phyloP scores from a whole-genome alignment of 2,888 invertebrate genomes.

The Serripes groenlandicus region DNA sequence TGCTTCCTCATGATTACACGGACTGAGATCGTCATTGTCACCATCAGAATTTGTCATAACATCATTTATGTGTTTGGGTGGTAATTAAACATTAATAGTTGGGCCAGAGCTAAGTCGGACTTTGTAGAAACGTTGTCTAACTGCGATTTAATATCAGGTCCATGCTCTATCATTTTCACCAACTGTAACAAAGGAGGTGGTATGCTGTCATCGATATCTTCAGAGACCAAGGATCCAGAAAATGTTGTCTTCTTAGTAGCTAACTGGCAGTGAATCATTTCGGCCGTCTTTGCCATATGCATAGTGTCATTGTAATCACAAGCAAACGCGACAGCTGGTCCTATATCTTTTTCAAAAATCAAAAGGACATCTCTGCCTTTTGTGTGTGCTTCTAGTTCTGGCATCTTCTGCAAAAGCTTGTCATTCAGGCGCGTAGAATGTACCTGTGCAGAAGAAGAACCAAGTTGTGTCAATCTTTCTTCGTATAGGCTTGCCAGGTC shows the following conservation, averaged over 20 bases:
- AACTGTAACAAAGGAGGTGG: slow-evolving; percentile 41
- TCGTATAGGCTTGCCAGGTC: slow-evolving; percentile 55
- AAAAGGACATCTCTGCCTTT: slow-evolving; percentile 41
- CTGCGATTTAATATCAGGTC: slow-evolving; percentile 45
- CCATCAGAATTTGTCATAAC: too few relatives aligned
- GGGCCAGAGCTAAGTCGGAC: slow-evolving; percentile 41
- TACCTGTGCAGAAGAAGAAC: not conserved
- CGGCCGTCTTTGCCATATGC: slow-evolving; percentile 63
- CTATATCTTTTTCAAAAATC: slow-evolving; percentile 56
- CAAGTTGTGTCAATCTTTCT: slow-evolving; percentile 36
- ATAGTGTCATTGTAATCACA: slow-evolving; percentile 64
- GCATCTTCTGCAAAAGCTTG: slow-evolving; percentile 47
- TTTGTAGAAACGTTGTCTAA: slow-evolving; percentile 34
- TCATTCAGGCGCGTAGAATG: slow-evolving; percentile 45
- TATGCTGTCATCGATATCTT: slow-evolving; percentile 46
- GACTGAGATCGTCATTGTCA: too few relatives aligned
- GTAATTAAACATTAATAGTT: slow-evolving; percentile 45
- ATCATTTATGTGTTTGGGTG: too few relatives aligned
- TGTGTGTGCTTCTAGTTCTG: slow-evolving; percentile 60
- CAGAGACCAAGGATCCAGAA: slow-evolving; percentile 49
- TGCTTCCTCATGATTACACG: too few relatives aligned
- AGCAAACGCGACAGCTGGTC: slow-evolving; percentile 45
- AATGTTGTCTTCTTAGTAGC: slow-evolving; percentile 43
- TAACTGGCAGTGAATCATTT: slow-evolving; percentile 64
- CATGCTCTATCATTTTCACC: slow-evolving; percentile 60